Base-by-base conservation (phyloP, 2,113 vertebrate species). In the Anolis sagrei region DNA sequence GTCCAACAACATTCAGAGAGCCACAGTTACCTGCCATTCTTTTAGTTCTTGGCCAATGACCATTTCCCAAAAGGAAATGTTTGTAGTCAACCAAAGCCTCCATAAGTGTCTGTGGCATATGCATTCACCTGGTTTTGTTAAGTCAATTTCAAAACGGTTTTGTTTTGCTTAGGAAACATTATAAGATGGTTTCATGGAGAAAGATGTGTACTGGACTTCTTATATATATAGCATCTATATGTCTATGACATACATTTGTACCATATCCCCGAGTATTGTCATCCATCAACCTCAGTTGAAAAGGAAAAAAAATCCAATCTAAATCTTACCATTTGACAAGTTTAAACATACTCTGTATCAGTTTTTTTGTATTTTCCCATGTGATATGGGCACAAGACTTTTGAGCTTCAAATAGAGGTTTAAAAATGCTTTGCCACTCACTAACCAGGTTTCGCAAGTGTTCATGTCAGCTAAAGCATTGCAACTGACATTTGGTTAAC, bases 271-370 rank as follows among this genome's bases (percentile, higher is more conserved):
- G 85, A 83, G 34, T 34, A 72, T 0, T 14, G 72, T 39, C 36
- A 75, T 89, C 89, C 34, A 14, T 69, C 90, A 32, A 76, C 66
- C 92, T 93, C 54, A 82, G 7, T 66, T 86, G 48, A 44, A 25
- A 48, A 76, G n/a, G 78, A 54, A 85, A 76, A 76, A 18, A 51
- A n/a, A n/a, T n/a, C n/a, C n/a, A n/a, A n/a, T n/a, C n/a, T n/a
- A 21, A 44, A 44, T 44, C 39, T 5, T 44, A 44, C 39, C 39
- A 44, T 44, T 44, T 44, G 39, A 44, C 2, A 44, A 44, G 39
- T 5, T 44, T 4, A 44, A 44, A 44, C 39, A 44, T 44, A 44
- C 39, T 5, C 39, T 44, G 39, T 44, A 5, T 44, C 39, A 44
- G 5, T 44, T 44, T 4, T 44, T 44, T 4, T 44, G 5, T 44